Evolutionary conservation across 2,113 vertebrate species (phyloP).

Genomic region (Quiscalus mexicanus): DNA sequence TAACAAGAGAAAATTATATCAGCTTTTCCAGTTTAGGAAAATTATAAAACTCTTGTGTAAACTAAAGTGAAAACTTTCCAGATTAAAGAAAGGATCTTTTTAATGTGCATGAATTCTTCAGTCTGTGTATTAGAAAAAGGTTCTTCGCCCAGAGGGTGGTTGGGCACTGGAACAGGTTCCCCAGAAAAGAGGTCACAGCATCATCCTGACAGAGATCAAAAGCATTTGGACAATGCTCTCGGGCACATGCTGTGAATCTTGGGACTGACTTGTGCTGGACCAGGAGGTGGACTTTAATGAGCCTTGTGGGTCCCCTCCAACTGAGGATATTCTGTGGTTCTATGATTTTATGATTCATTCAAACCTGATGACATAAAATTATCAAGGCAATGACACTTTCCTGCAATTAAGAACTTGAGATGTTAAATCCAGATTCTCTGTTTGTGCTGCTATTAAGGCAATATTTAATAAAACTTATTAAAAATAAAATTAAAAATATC

Average conservation of each 20-base stretch:
- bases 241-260: not conserved
- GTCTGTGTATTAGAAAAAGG: not conserved
- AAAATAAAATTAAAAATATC: not conserved
- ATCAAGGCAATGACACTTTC: not conserved
- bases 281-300: not conserved
- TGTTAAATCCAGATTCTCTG: not conserved
- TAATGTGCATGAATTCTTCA: not conserved
- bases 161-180: not conserved
- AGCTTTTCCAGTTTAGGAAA: not conserved
- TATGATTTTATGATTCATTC: not conserved
- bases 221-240: not conserved
- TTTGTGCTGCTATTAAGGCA: not conserved
- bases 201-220: not conserved
- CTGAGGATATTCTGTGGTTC: not conserved
- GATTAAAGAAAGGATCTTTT: not conserved
- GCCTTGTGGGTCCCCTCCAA: not conserved
- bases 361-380: not conserved
- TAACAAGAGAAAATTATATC: not conserved
- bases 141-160: not conserved
- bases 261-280: not conserved
- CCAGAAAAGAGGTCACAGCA: not conserved
- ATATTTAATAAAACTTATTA: not conserved
- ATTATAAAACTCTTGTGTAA: not conserved
- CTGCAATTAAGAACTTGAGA: not conserved
- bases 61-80: not conserved